These are phyloP conservation scores for Sapajus apella DNA, from an alignment of 2,113 vertebrate species.

Conservation along the genomic window DNA sequence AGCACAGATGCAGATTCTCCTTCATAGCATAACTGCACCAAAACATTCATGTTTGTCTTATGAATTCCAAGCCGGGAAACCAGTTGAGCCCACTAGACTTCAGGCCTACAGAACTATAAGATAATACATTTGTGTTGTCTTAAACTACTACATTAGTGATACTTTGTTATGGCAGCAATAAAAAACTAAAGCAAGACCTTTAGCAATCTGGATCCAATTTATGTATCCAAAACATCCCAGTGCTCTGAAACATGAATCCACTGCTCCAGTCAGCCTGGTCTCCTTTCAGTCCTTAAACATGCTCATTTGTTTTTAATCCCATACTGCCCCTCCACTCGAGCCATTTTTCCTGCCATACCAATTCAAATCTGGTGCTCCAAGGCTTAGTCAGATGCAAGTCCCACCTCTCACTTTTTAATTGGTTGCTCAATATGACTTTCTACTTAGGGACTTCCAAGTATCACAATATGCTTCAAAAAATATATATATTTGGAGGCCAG, in stretches of 20 bases:
- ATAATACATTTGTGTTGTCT: neutral
- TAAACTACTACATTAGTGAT: neutral
- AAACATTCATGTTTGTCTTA: neutral
- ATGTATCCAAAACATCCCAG: neutral
- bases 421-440: neutral
- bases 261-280: neutral
- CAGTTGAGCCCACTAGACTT: neutral
- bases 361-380: neutral
- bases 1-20: neutral
- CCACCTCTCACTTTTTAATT: neutral
- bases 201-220: neutral
- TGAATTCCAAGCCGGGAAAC: neutral
- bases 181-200: conserved; percentile 17
- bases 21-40: neutral
- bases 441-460: neutral
- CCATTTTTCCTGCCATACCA: neutral
- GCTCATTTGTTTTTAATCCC: neutral
- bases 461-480: neutral
- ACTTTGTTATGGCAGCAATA: neutral
- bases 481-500: neutral
- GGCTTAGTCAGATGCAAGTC: neutral
- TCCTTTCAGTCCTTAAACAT: neutral
- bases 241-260: neutral
- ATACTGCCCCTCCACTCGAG: neutral
- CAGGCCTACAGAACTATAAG: neutral